phyloP scores from a whole-genome alignment of 2,888 invertebrate species.

The Lithophane ornitopus region DNA sequence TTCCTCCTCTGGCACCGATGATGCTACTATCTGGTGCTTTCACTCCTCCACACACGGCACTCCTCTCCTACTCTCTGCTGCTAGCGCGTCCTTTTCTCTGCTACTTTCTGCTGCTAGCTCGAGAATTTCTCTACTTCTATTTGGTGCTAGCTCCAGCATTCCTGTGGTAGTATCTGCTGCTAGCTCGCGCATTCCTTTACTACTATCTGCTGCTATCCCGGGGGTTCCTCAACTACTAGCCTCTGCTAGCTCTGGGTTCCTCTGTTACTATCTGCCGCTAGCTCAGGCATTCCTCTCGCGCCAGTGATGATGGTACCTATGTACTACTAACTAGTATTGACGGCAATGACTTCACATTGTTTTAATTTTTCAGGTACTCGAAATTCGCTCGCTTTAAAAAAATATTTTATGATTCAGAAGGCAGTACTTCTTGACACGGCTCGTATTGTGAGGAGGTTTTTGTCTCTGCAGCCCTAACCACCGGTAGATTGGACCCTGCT shows the following conservation, averaged over 20 bases:
- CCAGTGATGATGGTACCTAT: background rate
- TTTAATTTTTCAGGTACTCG: background rate
- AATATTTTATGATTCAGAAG: no score
- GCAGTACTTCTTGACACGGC: no score
- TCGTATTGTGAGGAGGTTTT: no score
- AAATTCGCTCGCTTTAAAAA: no score
- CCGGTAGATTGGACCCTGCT: no score
- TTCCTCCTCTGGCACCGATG: background rate
- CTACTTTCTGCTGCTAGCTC: background rate
- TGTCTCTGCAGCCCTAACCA: no score
- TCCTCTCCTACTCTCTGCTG: no score
- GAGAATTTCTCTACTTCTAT: background rate
- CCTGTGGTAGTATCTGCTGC: background rate
- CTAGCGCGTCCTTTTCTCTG: no score
- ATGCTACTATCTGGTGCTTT: background rate
- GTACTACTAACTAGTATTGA: background rate
- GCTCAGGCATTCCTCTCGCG: background rate
- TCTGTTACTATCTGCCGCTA: background rate
- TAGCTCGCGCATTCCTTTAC: background rate
- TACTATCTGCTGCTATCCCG: background rate
- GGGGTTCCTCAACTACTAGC: rapidly evolving
- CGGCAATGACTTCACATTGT: background rate
- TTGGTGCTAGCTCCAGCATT: background rate
- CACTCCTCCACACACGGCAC: no score
- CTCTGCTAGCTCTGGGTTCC: background rate